These are phyloP conservation scores for Zaprionus inermis DNA, from an alignment of 1,140 invertebrate genomes.

Conservation along the genomic window DNA sequence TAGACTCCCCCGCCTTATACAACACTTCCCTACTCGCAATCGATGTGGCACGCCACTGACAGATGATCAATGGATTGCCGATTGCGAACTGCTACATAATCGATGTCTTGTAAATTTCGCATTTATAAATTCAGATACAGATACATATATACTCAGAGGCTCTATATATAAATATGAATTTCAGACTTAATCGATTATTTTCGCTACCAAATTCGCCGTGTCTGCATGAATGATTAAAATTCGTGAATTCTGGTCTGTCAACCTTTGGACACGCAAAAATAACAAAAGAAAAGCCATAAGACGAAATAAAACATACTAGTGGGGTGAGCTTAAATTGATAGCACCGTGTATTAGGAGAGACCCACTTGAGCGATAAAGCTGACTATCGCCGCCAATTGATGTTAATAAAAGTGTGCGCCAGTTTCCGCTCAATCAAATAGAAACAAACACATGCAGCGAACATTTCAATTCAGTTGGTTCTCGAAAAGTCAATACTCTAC, in stretches of 20 bases:
- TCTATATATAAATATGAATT: slow-evolving; percentile 18
- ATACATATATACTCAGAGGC: too few species aligned
- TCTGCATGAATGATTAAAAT: slow-evolving; percentile 21
- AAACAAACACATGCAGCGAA: slow-evolving; percentile 7
- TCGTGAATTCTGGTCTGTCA: neutral
- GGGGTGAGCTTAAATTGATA: slow-evolving; percentile 29
- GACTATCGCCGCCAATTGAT: slow-evolving; percentile 60
- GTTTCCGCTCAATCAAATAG: slow-evolving; percentile 61
- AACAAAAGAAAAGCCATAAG: neutral
- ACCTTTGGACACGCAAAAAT: slow-evolving; percentile 1
- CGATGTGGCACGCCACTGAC: slow-evolving; percentile 43
- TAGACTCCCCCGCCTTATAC: neutral
- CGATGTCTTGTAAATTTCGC: slow-evolving; percentile 18
- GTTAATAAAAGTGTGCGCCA: slow-evolving; percentile 70
- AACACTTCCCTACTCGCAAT: neutral
- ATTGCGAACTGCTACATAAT: slow-evolving; percentile 11
- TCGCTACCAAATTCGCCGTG: neutral
- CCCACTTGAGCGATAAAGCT: slow-evolving; percentile 60
- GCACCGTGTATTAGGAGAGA: slow-evolving; percentile 35
- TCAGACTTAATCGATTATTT: slow-evolving; percentile 21
- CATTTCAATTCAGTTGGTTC: neutral
- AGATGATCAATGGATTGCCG: slow-evolving; percentile 20
- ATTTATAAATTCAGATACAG: neutral
- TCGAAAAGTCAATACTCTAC: slow-evolving; percentile 5
- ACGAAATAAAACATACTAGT: slow-evolving; percentile 23